Evolutionary conservation across 2,113 vertebrate species (phyloP).

Genomic region (Sclerurus mexicanus): DNA sequence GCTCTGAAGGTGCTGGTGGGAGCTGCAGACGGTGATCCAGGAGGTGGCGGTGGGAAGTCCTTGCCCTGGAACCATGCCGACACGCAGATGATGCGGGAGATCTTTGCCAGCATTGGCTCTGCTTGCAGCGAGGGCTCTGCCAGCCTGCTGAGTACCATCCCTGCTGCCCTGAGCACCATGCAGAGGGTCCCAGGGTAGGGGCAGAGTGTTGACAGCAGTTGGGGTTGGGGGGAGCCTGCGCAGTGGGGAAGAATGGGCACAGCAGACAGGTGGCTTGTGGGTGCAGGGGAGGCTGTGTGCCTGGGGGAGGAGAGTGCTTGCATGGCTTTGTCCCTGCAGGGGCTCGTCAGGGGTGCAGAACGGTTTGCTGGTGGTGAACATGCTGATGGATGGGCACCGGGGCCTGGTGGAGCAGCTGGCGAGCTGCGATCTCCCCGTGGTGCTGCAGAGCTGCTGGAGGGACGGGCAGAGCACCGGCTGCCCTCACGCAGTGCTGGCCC

Average conservation of each 20-base stretch:
- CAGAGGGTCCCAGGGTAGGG: slow-evolving; percentile 81
- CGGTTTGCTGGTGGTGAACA: slow-evolving; percentile 86
- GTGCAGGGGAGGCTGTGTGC: neutral
- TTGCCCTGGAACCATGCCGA: slow-evolving; percentile 78
- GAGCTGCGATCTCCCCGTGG: slow-evolving; percentile 70
- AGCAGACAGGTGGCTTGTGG: neutral
- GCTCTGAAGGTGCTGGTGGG: slow-evolving; percentile 89
- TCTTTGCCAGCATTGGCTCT: slow-evolving; percentile 94
- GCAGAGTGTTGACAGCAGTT: fast-evolving
- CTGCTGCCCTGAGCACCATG: slow-evolving; percentile 85
- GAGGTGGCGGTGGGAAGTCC: slow-evolving; percentile 55
- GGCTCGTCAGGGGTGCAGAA: slow-evolving; percentile 82
- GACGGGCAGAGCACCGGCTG: slow-evolving; percentile 55
- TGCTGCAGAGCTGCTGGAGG: slow-evolving; percentile 78
- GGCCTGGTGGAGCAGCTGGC: slow-evolving; percentile 88
- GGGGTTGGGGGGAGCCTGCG: neutral
- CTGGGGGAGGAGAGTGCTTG: fast-evolving
- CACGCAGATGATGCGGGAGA: slow-evolving; percentile 89
- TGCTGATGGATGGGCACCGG: slow-evolving; percentile 86
- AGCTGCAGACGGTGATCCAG: slow-evolving; percentile 78
- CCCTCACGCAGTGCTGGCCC: slow-evolving; percentile 77
- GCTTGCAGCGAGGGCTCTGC: slow-evolving; percentile 80
- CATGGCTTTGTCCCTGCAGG: slow-evolving; percentile 51
- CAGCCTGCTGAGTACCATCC: slow-evolving; percentile 82
- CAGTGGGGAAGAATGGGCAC: fast-evolving